Conservation (phyloP, 1,140 invertebrate species). For the Microvelia longipes region DNA sequence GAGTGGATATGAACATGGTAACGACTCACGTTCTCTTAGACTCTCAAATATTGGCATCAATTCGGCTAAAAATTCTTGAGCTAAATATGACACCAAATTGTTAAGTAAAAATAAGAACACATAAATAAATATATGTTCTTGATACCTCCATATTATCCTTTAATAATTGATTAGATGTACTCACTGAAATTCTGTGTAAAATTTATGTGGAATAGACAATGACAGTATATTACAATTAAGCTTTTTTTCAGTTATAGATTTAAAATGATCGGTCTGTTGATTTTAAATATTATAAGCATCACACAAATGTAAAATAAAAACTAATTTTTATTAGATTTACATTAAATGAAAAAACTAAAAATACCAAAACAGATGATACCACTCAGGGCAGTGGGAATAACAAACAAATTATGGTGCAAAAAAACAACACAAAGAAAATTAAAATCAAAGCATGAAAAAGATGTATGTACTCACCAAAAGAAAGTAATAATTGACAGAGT, state of each 20-base stretch:
- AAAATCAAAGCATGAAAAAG: too few relatives aligned
- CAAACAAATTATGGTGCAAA: background rate
- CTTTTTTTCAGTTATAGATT: too few relatives aligned
- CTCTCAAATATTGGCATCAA: conserved; percentile 86
- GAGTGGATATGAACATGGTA: background rate
- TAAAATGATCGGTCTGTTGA: background rate
- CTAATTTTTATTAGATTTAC: background rate
- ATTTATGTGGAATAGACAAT: too few relatives aligned
- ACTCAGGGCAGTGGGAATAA: background rate
- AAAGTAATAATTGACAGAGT: too few relatives aligned
- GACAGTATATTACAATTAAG: too few relatives aligned
- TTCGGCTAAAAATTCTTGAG: conserved; percentile 81
- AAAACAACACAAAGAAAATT: background rate
- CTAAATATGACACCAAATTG: conserved; percentile 30
- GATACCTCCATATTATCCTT: background rate
- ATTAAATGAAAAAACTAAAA: background rate
- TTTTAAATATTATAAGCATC: background rate
- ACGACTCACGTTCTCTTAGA: conserved; percentile 69
- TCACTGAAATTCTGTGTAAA: too few relatives aligned
- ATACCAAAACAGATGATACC: background rate
- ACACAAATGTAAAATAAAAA: background rate
- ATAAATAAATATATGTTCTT: background rate
- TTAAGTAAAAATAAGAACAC: background rate
- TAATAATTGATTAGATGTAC: too few relatives aligned
- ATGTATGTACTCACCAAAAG: too few relatives aligned